These are phyloP conservation scores for Exaiptasia diaphana DNA, from an alignment of 64 coral and sea anemone genomes.

Conservation along the genomic window DNA sequence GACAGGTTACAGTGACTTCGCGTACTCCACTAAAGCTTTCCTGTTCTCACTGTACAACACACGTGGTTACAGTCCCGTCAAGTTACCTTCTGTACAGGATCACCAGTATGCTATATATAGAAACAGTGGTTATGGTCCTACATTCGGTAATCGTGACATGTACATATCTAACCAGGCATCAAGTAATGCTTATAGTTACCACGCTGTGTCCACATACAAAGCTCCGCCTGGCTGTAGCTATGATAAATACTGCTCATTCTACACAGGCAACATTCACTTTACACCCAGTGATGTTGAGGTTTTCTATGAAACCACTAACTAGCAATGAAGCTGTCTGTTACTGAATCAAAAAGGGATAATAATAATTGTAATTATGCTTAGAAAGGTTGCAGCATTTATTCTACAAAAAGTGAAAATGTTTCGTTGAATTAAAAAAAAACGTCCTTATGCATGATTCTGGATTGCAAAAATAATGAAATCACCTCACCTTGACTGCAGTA, in stretches of 20 bases:
- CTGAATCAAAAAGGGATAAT: no score
- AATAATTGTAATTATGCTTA: no score
- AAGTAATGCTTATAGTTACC: background rate
- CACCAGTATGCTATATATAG: background rate
- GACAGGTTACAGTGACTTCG: background rate
- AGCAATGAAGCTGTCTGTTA: no score
- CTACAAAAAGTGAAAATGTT: no score
- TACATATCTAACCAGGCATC: background rate
- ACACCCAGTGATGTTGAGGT: constrained; percentile 23
- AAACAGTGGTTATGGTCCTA: background rate
- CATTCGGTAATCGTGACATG: constrained; percentile 29
- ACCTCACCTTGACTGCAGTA: no score
- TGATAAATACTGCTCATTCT: background rate
- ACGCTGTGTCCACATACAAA: background rate
- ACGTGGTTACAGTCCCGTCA: constrained; percentile 15
- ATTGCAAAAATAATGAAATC: no score
- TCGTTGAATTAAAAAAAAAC: no score
- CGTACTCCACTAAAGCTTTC: background rate
- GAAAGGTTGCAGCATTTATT: no score
- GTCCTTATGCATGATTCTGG: no score
- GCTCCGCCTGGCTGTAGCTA: background rate
- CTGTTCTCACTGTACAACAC: constrained; percentile 23
- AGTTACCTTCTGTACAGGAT: background rate
- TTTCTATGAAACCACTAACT: constrained; percentile 17
- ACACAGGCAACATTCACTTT: background rate